Conservation (phyloP, 2,797 vertebrate genomes). For the Pipistrellus pygmaeus region DNA sequence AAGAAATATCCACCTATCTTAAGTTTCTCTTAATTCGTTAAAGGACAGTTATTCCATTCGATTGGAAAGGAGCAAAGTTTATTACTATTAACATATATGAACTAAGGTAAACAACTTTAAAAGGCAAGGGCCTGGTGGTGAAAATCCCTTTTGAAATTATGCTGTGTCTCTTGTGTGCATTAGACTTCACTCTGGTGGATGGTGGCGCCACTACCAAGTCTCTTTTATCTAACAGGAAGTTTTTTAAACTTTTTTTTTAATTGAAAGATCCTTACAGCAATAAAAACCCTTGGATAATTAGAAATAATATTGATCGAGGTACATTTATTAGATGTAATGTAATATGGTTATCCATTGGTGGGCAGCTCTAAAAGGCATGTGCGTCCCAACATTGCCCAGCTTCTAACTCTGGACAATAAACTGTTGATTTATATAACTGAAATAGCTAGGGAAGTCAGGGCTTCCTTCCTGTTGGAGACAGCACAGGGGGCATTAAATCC, state of each 20-base stretch:
- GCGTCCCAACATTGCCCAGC: conserved; percentile 43
- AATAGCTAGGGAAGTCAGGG: conserved; percentile 87
- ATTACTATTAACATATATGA: conserved; percentile 55
- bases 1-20: conserved; percentile 31
- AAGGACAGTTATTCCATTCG: conserved; percentile 2
- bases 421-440: conserved; percentile 85
- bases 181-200: not conserved
- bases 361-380: conserved; percentile 49
- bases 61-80: conserved; percentile 42
- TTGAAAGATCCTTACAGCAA: conserved; percentile 66
- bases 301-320: conserved; percentile 67
- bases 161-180: not conserved
- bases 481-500: conserved; percentile 83
- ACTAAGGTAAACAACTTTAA: conserved; percentile 44
- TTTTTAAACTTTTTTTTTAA: conserved; percentile 26
- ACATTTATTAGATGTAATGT: conserved; percentile 35
- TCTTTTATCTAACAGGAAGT: conserved; percentile 59
- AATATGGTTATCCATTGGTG: not conserved
- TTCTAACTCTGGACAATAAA: conserved; percentile 29
- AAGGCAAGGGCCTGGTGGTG: not conserved
- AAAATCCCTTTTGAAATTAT: conserved; percentile 35
- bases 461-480: conserved; percentile 87
- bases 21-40: conserved; percentile 52
- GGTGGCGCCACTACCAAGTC: not conserved
- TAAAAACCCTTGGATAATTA: conserved; percentile 67